These are phyloP conservation scores for Mohoua ochrocephala DNA, from an alignment of 2,113 vertebrate genomes.

Conservation along the genomic window DNA sequence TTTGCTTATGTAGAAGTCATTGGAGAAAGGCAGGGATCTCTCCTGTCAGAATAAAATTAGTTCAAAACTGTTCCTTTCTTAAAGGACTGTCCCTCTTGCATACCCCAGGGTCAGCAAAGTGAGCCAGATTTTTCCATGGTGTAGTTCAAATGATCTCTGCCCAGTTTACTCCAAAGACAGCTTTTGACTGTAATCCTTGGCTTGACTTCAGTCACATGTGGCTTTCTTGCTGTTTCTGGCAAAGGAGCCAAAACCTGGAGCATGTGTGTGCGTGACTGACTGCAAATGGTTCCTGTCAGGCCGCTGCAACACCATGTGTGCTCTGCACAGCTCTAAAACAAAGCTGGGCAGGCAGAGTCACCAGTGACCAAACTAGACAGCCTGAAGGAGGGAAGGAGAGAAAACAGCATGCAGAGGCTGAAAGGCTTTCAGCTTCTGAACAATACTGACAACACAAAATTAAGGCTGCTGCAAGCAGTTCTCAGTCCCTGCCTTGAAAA, in stretches of 20 bases:
- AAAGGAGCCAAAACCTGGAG: background rate
- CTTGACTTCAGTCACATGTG: accelerated
- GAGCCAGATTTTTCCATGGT: background rate
- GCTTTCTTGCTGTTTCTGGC: background rate
- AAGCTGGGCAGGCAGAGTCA: background rate
- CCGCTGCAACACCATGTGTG: background rate
- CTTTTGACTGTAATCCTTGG: background rate
- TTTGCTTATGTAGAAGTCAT: background rate
- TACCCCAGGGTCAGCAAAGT: background rate
- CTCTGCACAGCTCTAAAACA: background rate
- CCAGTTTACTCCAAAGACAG: background rate
- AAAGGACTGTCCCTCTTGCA: background rate
- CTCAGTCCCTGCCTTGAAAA: background rate
- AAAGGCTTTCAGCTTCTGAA: background rate
- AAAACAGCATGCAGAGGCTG: background rate
- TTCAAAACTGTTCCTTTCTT: background rate
- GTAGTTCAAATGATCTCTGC: background rate
- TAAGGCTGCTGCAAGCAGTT: constrained; percentile 24
- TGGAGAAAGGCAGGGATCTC: background rate
- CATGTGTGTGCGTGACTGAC: accelerated
- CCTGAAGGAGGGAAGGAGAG: background rate
- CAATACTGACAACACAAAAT: background rate
- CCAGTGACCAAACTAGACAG: background rate
- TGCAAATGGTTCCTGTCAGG: background rate
- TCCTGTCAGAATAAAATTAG: background rate